Evolutionary conservation across 1,140 invertebrate species (phyloP), one percentile per base, ranked within the genome.

Genomic region (Cataglyphis hispanica): DNA sequence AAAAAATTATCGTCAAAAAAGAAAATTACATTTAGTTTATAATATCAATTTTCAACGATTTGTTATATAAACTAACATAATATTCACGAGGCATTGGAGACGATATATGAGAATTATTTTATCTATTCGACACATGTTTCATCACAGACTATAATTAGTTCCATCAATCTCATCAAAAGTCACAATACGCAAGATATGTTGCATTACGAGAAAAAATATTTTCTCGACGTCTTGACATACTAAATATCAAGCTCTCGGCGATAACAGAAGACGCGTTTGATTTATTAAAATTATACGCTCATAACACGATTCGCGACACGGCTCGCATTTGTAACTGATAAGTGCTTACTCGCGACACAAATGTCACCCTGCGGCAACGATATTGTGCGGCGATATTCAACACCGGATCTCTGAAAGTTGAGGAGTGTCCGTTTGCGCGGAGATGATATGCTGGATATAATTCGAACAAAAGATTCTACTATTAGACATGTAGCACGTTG

Each of bases 271-370:
- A 81, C 53, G 13, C 43, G 16, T 19, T 84, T 84, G 81, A 84
- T 84, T 77, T 84, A 84, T 84, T 84, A 84, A 84, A 84, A 84
- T 84, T 84, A 77, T 43, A 75, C 81, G 27, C 58, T 83, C n/a
- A 46, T 72, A 81, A 81, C 25, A 60, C 22, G 58, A 66, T 1
- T 22, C 70, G 58, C 27, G 11, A 3, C 19, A 11, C 25, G 56
- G 13, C 37, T 84, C 60, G 72, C 25, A 72, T 22, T 43, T 63
- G 81, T 84, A 63, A 58, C 43, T 76, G 81, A 84, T 84, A 84
- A 84, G 72, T 34, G 60, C 46, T 64, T 50, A 50, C 16, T 56
- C 81, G 81, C 72, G 72, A 84, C 53, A 74, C 53, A 84, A 84
- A 84, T 84, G 81, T 77, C 81, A 77, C 69, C 25, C 43, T n/a